Evolutionary conservation across 2,888 invertebrate genomes (phyloP), one percentile per base, ranked within the genome.

Genomic region (Ochropleura leucogaster): DNA sequence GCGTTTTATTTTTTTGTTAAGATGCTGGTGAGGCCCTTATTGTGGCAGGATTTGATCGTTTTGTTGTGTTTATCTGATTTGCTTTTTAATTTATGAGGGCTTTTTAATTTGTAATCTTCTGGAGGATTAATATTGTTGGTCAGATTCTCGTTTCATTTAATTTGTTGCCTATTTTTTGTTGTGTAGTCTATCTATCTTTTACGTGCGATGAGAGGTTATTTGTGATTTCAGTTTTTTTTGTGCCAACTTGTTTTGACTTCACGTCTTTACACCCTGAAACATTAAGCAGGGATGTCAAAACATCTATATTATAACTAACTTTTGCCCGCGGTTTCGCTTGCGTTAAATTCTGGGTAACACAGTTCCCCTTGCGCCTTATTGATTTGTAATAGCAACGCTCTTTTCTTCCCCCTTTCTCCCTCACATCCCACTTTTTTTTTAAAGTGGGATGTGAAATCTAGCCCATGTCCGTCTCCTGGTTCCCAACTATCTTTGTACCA

Each of bases 1-100:
- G 76, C 64, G 79, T 76, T 77, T 81, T 80, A 65, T 74, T 77
- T 79, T 78, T 79, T 84, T 79, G 74, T 73, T 71, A 74, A 80
- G 83, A 83, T 75, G 30, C 16, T 62, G 62, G 12, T 63, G 0
- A 47, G 68, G 72, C 75, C 62, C 62, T 74, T 64, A 69, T 14
- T 64, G 44, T 40, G 18, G 72, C 68, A 68, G 55, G 72, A 53
- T 51, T 57, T 65, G 42, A 68, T 40, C 7, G 10, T 62, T 57
- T 47, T 68, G 6, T 70, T 46, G 51, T 59, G 42, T 57, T 68
- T 68, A 60, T 67, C 59, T 44, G 55, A 74, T 70, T 76, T 53
- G 14, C 40, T 6, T 44, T 44, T 70, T 73, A 55, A 60, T 57
- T 57, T 70, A 55, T 46, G n/a, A 14, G 18, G 16, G 60, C 30